These are phyloP conservation scores for Danionella dracula DNA, from an alignment of 2,797 vertebrate genomes.

Conservation along the genomic window DNA sequence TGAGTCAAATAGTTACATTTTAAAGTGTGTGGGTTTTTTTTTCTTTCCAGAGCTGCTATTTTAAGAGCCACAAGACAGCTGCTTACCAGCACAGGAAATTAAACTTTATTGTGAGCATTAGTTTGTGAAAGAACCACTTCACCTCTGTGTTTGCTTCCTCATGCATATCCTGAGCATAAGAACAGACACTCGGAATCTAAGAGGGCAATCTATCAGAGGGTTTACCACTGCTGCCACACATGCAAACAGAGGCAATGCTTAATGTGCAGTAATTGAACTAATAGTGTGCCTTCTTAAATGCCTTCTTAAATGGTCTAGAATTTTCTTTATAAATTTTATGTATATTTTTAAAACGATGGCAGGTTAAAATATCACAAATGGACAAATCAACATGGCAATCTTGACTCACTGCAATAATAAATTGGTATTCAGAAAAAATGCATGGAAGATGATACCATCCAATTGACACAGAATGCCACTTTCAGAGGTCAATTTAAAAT, in stretches of 20 bases:
- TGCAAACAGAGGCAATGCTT: constrained; percentile 30
- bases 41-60: background rate
- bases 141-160: constrained; percentile 8
- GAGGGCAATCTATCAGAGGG: constrained; percentile 16
- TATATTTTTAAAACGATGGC: constrained; percentile 3
- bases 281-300: constrained; percentile 34
- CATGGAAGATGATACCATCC: constrained; percentile 11
- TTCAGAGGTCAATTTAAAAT: constrained; percentile 26
- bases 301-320: constrained; percentile 37
- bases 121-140: constrained; percentile 14
- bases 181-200: background rate
- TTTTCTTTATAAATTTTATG: constrained; percentile 30
- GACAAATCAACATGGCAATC: background rate
- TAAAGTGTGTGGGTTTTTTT: background rate
- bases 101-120: constrained; percentile 36
- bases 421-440: constrained; percentile 12
- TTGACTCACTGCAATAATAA: no score
- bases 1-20: constrained; percentile 5
- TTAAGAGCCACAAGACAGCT: constrained; percentile 1
- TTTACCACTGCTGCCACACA: constrained; percentile 28
- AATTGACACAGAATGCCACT: constrained; percentile 35
- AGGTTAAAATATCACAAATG: constrained; percentile 4
- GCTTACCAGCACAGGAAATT: constrained; percentile 33
- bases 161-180: background rate
- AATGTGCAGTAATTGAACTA: constrained; percentile 33